These are phyloP conservation scores for Stichodactyla mertensii DNA, from an alignment of 64 coral and sea anemone genomes.

Conservation along the genomic window DNA sequence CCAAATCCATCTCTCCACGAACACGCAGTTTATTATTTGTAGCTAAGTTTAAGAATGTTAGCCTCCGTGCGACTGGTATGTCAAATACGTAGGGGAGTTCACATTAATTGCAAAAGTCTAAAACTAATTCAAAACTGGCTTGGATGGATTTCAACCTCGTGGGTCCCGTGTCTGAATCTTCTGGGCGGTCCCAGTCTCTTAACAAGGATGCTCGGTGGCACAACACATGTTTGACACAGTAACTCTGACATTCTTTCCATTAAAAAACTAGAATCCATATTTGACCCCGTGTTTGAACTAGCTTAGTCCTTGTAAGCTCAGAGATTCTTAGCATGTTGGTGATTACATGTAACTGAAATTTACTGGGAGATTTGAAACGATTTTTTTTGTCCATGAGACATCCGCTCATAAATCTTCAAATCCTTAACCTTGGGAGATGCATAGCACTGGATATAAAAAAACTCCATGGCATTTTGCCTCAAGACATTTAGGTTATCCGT, in stretches of 20 bases:
- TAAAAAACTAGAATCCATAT: not conserved
- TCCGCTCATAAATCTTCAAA: not conserved
- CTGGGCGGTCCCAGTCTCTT: not conserved
- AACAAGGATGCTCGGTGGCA: not conserved
- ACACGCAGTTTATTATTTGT: not conserved
- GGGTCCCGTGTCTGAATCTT: not conserved
- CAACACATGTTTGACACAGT: too few relatives aligned
- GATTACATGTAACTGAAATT: not conserved
- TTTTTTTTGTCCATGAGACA: not conserved
- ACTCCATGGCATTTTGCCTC: not conserved
- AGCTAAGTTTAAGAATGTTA: not conserved
- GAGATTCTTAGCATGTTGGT: not conserved
- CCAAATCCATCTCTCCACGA: conserved; percentile 25
- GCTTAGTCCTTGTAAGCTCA: not conserved
- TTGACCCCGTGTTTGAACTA: not conserved
- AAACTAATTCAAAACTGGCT: not conserved
- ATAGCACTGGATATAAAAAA: not conserved
- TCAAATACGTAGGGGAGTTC: not conserved
- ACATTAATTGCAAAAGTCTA: not conserved
- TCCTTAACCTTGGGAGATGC: not conserved
- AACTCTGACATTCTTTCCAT: not conserved
- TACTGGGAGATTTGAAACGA: too few relatives aligned
- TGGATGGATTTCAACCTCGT: not conserved
- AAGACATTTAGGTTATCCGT: not conserved
- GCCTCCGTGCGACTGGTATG: not conserved